Base-by-base conservation (phyloP, 2,797 vertebrate genomes). In the Pangasius mekongensis region DNA sequence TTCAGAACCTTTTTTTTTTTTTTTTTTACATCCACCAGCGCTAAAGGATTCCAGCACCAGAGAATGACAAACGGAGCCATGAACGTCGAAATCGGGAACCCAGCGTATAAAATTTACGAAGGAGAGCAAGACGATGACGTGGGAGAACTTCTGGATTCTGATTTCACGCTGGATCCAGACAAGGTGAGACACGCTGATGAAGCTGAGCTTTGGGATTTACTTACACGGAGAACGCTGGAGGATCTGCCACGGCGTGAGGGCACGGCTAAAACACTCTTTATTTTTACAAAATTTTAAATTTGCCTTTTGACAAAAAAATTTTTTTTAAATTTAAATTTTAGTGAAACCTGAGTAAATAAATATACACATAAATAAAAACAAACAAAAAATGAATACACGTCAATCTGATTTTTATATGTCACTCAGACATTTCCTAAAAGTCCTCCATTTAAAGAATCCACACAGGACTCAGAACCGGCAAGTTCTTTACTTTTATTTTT, bases 51-150 rank as follows among this genome's bases (percentile, higher is more conserved):
- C 93, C 96, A 98, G 96, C 97, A 99, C 94, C 98, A 99, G 88
- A 96, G 98, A 86, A 98, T 99, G 95, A 97, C 97, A 90, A 99
- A 99, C 39, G 98, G 98, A 91, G 97, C 98, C 91, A 97, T 99
- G 95, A 99, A 98, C 83, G 98, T 99, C 69, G 98, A 99, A 95
- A 99, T 99, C 9, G 98, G 98, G 84, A 99, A 99, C 93, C 98
- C 98, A 0, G 98, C 98, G 5, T 99, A 99, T 92, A 99, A 98
- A 93, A 99, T 99, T 95, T 99, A 99, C 90, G 98, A 99, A 91
- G 97, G 98, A 18, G 98, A 98, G 88, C 98, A 97, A 18, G 97
- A 98, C 47, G 96, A 96, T 0, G 98, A 98, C 77, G 95, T 94
- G 0, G 98, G 98, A 89, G 96, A 97, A 91, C 95, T 99, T 92